Evolutionary conservation across 2,797 vertebrate genomes (phyloP).

Genomic region (Artibeus lituratus): DNA sequence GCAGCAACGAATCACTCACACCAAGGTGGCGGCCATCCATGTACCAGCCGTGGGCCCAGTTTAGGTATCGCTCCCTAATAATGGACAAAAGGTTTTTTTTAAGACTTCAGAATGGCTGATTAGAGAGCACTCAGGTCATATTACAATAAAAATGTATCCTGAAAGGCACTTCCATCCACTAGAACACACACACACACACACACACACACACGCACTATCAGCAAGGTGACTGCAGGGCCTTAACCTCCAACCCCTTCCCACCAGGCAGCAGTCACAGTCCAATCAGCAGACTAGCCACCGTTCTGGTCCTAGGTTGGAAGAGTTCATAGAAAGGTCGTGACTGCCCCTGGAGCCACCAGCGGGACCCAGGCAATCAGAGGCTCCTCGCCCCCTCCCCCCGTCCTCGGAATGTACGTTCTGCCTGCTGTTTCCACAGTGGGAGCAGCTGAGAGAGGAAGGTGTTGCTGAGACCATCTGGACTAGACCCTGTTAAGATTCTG

Average conservation of each 20-base stretch:
- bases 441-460: neutral
- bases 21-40: neutral
- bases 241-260: neutral
- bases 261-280: neutral
- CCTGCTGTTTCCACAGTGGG: fast-evolving
- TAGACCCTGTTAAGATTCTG: neutral
- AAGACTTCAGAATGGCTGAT: neutral
- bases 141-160: neutral
- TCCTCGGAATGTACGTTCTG: neutral
- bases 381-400: neutral
- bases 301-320: neutral
- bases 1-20: neutral
- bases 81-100: neutral
- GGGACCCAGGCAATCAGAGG: neutral
- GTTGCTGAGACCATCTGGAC: neutral
- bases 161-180: neutral
- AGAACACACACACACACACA: neutral
- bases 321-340: neutral
- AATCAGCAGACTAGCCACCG: neutral
- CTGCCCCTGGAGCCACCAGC: neutral
- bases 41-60: too few species aligned
- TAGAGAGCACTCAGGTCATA: neutral
- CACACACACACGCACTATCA: neutral
- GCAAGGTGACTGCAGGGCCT: neutral
- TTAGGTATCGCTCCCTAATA: neutral